Conservation (phyloP, 2,888 invertebrate species). For the Lepidocyrtinus sp. region DNA sequence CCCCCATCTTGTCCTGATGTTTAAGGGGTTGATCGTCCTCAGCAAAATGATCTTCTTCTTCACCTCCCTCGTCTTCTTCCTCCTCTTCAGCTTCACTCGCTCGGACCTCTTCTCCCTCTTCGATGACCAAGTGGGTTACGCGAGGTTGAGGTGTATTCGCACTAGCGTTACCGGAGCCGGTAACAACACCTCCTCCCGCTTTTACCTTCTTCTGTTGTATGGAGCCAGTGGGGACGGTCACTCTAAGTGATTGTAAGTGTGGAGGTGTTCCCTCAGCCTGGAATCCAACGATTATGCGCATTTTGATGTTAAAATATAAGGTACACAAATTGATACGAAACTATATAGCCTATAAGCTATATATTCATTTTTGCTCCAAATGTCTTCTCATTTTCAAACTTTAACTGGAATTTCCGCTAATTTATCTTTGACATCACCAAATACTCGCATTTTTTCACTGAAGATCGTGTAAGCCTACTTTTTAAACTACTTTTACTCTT, state of each 20-base stretch:
- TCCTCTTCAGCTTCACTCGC: constrained; percentile 26
- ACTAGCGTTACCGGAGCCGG: constrained; percentile 16
- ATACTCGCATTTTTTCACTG: too few species aligned
- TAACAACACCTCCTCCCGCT: constrained; percentile 20
- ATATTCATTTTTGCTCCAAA: constrained; percentile 5
- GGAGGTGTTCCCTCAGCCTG: constrained; percentile 61
- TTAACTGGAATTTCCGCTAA: neutral
- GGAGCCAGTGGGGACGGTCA: constrained; percentile 42
- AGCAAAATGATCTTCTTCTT: constrained; percentile 45
- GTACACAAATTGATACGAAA: too few species aligned
- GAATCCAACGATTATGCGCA: constrained; percentile 70
- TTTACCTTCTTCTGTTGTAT: constrained; percentile 5
- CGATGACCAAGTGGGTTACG: constrained; percentile 56
- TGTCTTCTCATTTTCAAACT: neutral
- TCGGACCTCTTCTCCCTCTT: constrained; percentile 47
- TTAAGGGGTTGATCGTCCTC: constrained; percentile 32
- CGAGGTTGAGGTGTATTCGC: constrained; percentile 3
- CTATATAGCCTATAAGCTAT: neutral
- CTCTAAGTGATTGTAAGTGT: constrained; percentile 43
- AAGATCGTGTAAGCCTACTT: neutral
- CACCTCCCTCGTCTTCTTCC: constrained; percentile 33
- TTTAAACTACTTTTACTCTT: neutral
- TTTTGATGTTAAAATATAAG: constrained; percentile 60
- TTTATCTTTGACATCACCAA: neutral
- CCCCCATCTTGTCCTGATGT: constrained; percentile 55